A percentile compares a stretch with the other conserved stretches of the same genome.
Conservation (phyloP, 92 coral and sea anemone genomes). For the Palythoa caribaeorum region DNA sequence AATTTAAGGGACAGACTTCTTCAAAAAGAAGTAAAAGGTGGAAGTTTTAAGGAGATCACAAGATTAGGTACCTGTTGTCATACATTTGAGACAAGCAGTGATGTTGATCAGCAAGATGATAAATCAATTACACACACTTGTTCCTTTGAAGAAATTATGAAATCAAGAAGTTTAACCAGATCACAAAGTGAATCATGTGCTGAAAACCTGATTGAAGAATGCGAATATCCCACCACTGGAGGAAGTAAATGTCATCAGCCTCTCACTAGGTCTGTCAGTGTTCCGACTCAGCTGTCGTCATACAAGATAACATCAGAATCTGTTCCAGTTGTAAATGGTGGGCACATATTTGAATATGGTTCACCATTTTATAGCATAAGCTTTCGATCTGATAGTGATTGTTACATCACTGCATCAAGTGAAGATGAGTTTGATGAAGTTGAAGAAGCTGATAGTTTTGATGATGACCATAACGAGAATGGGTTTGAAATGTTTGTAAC, state of each 20-base stretch:
- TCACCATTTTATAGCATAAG: slow-evolving; percentile 69
- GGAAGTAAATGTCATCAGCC: neutral
- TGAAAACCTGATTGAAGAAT: neutral
- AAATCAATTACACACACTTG: neutral
- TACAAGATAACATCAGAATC: slow-evolving; percentile 29
- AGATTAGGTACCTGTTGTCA: slow-evolving; percentile 71
- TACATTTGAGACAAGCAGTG: slow-evolving; percentile 70
- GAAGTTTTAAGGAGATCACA: slow-evolving; percentile 53
- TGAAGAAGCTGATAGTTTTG: slow-evolving; percentile 41
- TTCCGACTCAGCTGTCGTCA: slow-evolving; percentile 62
- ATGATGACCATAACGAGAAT: slow-evolving; percentile 46
- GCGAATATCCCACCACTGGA: neutral
- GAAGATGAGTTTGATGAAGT: slow-evolving; percentile 68
- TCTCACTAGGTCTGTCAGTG: slow-evolving; percentile 73
- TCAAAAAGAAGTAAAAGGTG: slow-evolving; percentile 38
- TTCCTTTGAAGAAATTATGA: neutral
- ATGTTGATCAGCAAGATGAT: slow-evolving; percentile 27
- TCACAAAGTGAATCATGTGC: slow-evolving; percentile 27
- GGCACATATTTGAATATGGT: slow-evolving; percentile 44
- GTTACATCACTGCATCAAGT: slow-evolving; percentile 76
- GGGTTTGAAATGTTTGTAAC: slow-evolving; percentile 31
- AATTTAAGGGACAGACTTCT: slow-evolving; percentile 63
- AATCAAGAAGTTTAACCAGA: neutral
- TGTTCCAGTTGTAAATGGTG: neutral
- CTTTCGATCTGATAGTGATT: slow-evolving; percentile 76